phyloP scores from a whole-genome alignment of 2,113 vertebrate species.

The Cyprinodon variegatus region DNA sequence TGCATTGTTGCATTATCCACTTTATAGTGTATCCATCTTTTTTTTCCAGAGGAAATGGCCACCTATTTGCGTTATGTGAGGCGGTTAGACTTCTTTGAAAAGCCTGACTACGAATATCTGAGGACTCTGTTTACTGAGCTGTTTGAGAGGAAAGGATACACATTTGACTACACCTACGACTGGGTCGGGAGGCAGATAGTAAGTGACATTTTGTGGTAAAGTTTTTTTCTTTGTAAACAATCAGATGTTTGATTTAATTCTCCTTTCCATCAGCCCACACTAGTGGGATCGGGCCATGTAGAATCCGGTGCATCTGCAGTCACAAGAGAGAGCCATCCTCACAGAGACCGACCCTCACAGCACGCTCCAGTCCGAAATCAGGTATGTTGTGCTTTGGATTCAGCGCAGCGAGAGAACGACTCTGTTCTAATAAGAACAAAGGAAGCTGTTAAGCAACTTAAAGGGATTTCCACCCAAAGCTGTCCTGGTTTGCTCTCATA shows the following conservation, averaged over 20 bases:
- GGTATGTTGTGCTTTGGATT: conserved; percentile 73
- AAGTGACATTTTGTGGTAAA: conserved; percentile 70
- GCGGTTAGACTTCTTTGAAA: conserved; percentile 97
- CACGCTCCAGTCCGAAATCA: conserved; percentile 92
- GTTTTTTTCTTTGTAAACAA: background rate
- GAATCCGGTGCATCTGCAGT: conserved; percentile 92
- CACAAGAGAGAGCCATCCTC: conserved; percentile 91
- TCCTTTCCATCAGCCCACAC: conserved; percentile 87
- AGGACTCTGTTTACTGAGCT: conserved; percentile 96
- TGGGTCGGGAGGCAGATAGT: conserved; percentile 98
- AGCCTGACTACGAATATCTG: conserved; percentile 97
- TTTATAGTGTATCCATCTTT: background rate
- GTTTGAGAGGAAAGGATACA: conserved; percentile 97
- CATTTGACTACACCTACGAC: conserved; percentile 97
- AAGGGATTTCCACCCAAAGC: background rate
- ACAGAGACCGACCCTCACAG: conserved; percentile 90
- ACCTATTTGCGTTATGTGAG: conserved; percentile 97
- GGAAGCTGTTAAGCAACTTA: background rate
- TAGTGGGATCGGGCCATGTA: conserved; percentile 92
- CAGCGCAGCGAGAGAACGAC: background rate
- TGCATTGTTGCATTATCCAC: background rate
- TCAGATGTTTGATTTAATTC: background rate
- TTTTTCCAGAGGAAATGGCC: conserved; percentile 96
- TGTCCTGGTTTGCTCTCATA: background rate
- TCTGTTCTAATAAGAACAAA: background rate